These are phyloP conservation scores for Nasonia vitripennis DNA, from an alignment of 1,140 invertebrate genomes.

Conservation along the genomic window DNA sequence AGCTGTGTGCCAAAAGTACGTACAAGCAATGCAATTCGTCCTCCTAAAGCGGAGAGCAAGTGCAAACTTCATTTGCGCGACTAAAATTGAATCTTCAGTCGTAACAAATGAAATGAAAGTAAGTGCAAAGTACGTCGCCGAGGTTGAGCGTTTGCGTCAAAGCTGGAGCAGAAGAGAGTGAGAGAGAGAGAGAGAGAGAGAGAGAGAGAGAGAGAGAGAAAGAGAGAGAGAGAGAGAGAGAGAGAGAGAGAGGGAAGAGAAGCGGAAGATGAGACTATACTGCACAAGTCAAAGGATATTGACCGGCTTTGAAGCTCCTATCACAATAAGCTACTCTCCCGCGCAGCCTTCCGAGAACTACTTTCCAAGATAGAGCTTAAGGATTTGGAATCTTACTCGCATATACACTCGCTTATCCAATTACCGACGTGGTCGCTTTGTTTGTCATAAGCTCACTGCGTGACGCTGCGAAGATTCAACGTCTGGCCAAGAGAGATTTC, in stretches of 20 bases:
- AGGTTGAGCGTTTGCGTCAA: not conserved
- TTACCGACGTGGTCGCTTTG: not conserved
- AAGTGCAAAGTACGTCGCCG: slow-evolving; percentile 17
- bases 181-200: no score
- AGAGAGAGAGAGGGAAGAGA: not conserved
- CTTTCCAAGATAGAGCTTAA: slow-evolving; percentile 24
- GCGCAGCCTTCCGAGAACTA: not conserved
- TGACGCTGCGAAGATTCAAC: not conserved
- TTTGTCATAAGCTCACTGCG: not conserved
- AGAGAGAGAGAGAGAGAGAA: no score
- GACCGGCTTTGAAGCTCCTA: slow-evolving; percentile 36
- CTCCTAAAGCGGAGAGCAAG: not conserved
- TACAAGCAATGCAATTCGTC: not conserved
- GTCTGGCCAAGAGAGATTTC: not conserved
- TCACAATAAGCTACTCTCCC: not conserved
- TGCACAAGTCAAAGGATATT: slow-evolving; percentile 16
- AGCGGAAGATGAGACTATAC: not conserved
- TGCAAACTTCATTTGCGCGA: slow-evolving; percentile 15
- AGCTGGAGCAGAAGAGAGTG: not conserved
- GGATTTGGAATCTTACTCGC: slow-evolving; percentile 31
- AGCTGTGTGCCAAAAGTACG: no score
- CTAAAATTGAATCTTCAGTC: slow-evolving; percentile 19
- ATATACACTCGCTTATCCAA: slow-evolving; percentile 39
- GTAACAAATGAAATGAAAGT: slow-evolving; percentile 40
- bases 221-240: no score